Percentiles rank a stretch among this genome's conserved stretches.
Evolutionary conservation across 1,140 invertebrate genomes (phyloP).

Genomic region (Drosophila equinoxialis): DNA sequence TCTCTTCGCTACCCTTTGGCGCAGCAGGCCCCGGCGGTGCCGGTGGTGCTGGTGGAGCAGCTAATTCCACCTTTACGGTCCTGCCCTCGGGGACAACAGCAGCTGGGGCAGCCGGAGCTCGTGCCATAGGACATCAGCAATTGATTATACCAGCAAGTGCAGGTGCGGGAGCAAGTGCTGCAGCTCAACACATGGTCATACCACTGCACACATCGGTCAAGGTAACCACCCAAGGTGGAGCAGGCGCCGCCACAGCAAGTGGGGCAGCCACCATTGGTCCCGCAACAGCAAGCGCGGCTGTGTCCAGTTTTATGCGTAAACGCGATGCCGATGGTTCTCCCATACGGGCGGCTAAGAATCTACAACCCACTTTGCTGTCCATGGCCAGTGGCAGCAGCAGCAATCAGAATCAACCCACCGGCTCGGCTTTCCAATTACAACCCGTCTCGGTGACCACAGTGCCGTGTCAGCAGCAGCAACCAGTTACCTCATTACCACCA

Average conservation of each 20-base stretch:
- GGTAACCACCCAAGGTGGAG: conserved; percentile 51
- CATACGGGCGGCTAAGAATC: conserved; percentile 85
- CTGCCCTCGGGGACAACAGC: conserved; percentile 57
- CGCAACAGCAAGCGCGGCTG: conserved; percentile 14
- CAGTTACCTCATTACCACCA: conserved; percentile 13
- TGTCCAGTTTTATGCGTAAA: conserved; percentile 74
- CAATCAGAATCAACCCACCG: conserved; percentile 24
- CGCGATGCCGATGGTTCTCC: conserved; percentile 85
- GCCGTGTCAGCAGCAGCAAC: conserved; percentile 4
- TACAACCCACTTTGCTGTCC: conserved; percentile 85
- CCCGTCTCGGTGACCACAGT: conserved; percentile 82
- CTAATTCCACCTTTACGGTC: conserved; percentile 75
- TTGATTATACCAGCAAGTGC: conserved; percentile 58
- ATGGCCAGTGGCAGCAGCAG: conserved; percentile 70
- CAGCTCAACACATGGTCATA: conserved; percentile 78
- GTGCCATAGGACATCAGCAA: conserved; percentile 73
- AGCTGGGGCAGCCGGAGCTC: conserved; percentile 38
- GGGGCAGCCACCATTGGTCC: conserved; percentile 48
- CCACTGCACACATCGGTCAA: conserved; percentile 80
- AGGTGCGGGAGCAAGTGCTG: conserved; percentile 20
- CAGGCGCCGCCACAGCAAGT: too few species aligned
- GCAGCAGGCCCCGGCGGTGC: conserved; percentile 33
- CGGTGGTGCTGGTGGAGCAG: conserved; percentile 13
- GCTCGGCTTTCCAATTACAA: conserved; percentile 67
- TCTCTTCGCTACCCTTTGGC: conserved; percentile 72